Evolutionary conservation across 2,888 invertebrate species (phyloP), one percentile per base, ranked within the genome.

Genomic region (Plagodis dolabraria): DNA sequence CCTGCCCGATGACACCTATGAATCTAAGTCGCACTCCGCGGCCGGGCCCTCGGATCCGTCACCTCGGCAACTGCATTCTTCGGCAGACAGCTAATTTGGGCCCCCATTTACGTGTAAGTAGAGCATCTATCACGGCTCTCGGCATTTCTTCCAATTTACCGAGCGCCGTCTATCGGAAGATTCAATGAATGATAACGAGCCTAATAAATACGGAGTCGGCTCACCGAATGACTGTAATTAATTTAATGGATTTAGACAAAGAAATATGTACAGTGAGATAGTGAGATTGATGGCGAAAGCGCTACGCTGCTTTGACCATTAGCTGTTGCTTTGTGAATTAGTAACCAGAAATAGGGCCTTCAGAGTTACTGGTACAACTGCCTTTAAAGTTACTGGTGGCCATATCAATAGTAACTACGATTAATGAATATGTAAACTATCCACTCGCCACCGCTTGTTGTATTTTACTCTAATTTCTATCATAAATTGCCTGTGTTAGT

Each of bases 211-310:
- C 89, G 80, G 77, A 86, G 84, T 85, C 88, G 87, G 83, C 88
- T 86, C 89, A 87, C 85, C 83, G 84, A 90, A 91, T 87, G 85
- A 82, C 79, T 78, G 88, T 91, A 92, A 92, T 92, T 91, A 92
- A 92, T 91, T 90, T 91, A 92, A 91, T 92, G 92, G 89, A 90
- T 91, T 91, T 89, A 89, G 89, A 92, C 91, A 91, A 91, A 90
- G 91, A 92, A 92, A 89, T 92, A 89, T 91, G 89, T 90, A 87
- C 86, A 86, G 81, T 82, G 85, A 90, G 89, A 91, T 92, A 92
- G 90, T 89, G 82, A 87, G 88, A 91, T 89, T 87, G 85, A 90
- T 88, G 81, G 78, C 71, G 67, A 74, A 76, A 72, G 68, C 75
- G 77, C 74, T 73, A 76, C 76, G 83, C 83, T 87, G 86, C 86